Conservation (phyloP, 2,113 vertebrate genomes). For the Callipepla squamata region DNA sequence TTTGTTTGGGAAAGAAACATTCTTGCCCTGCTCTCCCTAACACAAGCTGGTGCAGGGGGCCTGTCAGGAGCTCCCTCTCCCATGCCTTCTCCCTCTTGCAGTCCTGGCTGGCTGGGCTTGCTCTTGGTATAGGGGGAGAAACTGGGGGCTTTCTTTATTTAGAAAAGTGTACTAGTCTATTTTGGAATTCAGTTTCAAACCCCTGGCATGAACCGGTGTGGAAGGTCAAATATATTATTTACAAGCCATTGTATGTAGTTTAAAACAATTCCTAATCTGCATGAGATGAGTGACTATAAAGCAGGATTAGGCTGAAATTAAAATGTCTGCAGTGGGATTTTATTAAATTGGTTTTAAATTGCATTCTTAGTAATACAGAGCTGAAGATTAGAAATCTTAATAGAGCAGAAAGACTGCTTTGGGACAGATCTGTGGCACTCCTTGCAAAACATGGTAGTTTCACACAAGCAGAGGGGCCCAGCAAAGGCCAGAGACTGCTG, state of each 20-base stretch:
- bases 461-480: neutral
- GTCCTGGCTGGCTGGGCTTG: neutral
- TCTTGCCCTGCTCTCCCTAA: conserved; percentile 11
- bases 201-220: neutral
- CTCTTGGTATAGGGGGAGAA: neutral
- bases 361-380: neutral
- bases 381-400: neutral
- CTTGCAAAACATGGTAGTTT: neutral
- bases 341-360: conserved; percentile 53
- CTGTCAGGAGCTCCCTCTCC: neutral
- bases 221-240: conserved; percentile 8
- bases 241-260: neutral
- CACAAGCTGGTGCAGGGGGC: neutral
- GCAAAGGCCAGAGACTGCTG: neutral
- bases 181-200: conserved; percentile 19
- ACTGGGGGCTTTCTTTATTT: neutral
- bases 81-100: neutral
- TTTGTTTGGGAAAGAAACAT: conserved; percentile 21
- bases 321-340: conserved; percentile 43
- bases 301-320: conserved; percentile 52
- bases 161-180: neutral
- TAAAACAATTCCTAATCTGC: conserved; percentile 21
- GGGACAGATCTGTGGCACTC: neutral
- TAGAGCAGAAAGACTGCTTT: neutral
- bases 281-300: neutral